Percentiles rank a stretch among this genome's conserved stretches.
These are phyloP conservation scores for Xanthorhoe spadicearia DNA, from an alignment of 2,888 invertebrate genomes.

Conservation along the genomic window DNA sequence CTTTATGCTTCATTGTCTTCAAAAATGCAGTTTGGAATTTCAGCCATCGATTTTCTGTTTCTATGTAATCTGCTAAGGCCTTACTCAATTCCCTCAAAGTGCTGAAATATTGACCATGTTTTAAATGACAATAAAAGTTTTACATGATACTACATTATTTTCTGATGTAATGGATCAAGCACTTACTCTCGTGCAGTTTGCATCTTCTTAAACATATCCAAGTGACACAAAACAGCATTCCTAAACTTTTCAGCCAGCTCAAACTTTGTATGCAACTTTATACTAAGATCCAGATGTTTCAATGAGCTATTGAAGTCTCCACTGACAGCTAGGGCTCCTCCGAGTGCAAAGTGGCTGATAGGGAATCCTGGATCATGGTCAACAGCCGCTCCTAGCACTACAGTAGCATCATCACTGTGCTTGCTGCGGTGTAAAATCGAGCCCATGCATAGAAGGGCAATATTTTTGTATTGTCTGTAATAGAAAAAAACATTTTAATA, in stretches of 20 bases:
- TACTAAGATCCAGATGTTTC: constrained; percentile 83
- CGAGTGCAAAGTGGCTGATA: constrained; percentile 88
- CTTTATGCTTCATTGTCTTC: constrained; percentile 66
- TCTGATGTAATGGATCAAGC: no score
- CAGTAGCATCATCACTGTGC: constrained; percentile 88
- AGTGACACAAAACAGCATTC: constrained; percentile 88
- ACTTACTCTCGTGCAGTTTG: constrained; percentile 86
- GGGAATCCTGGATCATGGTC: constrained; percentile 87
- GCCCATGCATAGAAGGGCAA: constrained; percentile 90
- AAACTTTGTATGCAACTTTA: constrained; percentile 87
- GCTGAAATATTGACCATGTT: constrained; percentile 50
- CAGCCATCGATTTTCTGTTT: constrained; percentile 62
- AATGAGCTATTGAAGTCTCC: constrained; percentile 90
- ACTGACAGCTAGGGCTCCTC: constrained; percentile 88
- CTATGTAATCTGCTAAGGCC: constrained; percentile 59
- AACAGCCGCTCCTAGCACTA: constrained; percentile 89
- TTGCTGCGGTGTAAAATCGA: constrained; percentile 88
- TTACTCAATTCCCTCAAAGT: constrained; percentile 56
- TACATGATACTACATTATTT: no score
- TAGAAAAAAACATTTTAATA: background rate
- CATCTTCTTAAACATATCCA: constrained; percentile 86
- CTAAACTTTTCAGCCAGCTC: constrained; percentile 86
- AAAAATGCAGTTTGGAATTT: constrained; percentile 69
- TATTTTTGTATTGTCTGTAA: constrained; percentile 88
- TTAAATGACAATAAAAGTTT: constrained; percentile 35